Percentiles rank a stretch among this genome's conserved stretches.
Conservation (phyloP, 35 echinoderm and acorn worm species). For the Ophiothrix spiculata region DNA sequence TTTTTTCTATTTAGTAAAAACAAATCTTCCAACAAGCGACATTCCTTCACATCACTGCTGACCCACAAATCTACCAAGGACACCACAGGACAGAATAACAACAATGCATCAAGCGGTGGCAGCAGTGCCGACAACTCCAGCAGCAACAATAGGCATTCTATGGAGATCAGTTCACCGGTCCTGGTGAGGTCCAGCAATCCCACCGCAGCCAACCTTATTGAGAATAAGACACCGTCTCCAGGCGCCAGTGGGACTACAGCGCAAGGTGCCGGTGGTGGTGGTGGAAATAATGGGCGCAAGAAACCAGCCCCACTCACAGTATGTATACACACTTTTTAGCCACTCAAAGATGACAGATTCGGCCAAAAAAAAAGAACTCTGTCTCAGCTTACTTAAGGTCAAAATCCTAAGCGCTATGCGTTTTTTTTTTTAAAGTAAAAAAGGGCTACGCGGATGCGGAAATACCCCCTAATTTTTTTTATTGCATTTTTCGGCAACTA, state of each 20-base stretch:
- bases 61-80: slow-evolving; percentile 58
- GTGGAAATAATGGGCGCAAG: slow-evolving; percentile 26
- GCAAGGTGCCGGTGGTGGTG: no score
- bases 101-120: background rate
- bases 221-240: slow-evolving; percentile 31
- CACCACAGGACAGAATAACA: background rate
- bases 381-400: no score
- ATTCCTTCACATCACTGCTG: slow-evolving; percentile 83
- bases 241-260: slow-evolving; percentile 14
- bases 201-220: slow-evolving; percentile 77
- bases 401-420: no score
- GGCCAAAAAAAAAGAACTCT: no score
- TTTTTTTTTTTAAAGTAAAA: no score
- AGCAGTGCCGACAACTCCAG: slow-evolving; percentile 19
- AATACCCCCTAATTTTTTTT: no score
- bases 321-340: no score
- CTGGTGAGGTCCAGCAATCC: slow-evolving; percentile 89
- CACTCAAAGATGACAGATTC: no score
- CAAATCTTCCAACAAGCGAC: slow-evolving; percentile 75
- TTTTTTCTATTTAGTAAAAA: no score
- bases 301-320: slow-evolving; percentile 72
- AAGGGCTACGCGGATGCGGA: no score
- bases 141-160: slow-evolving; percentile 76
- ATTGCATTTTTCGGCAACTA: no score
- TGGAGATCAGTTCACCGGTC: slow-evolving; percentile 93